phyloP scores from a whole-genome alignment of 2,888 invertebrate genomes.

The Pelosia muscerda region DNA sequence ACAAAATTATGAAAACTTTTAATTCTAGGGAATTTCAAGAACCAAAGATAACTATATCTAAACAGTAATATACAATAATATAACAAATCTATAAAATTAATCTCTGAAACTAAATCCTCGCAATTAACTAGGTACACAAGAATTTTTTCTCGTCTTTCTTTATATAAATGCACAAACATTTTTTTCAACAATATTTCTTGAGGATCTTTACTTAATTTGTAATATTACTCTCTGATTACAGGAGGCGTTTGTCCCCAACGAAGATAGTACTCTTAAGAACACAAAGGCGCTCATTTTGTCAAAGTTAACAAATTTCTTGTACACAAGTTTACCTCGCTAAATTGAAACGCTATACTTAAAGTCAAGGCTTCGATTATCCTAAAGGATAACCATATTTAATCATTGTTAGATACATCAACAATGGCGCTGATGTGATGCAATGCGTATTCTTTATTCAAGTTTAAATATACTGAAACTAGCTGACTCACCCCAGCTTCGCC shows the following conservation, averaged over 20 bases:
- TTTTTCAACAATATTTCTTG: background rate
- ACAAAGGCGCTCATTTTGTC: constrained; percentile 32
- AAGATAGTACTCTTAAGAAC: constrained; percentile 19
- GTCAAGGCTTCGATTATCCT: constrained; percentile 8
- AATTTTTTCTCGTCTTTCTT: background rate
- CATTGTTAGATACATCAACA: background rate
- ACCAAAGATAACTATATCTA: too few relatives aligned
- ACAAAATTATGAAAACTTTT: too few relatives aligned
- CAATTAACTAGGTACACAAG: too few relatives aligned
- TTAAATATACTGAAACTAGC: too few relatives aligned
- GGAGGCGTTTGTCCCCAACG: constrained; percentile 17
- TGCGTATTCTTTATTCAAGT: background rate
- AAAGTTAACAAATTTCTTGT: constrained; percentile 27
- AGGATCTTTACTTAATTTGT: constrained; percentile 38
- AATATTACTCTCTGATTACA: constrained; percentile 45
- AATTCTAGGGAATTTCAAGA: too few relatives aligned
- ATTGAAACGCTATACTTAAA: constrained; percentile 6
- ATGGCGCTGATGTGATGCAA: background rate
- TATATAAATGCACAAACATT: background rate
- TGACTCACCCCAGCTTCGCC: too few relatives aligned
- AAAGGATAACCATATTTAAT: constrained; percentile 2
- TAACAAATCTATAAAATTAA: too few relatives aligned
- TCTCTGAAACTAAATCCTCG: too few relatives aligned
- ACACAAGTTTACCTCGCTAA: constrained; percentile 3
- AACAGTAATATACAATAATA: too few relatives aligned